Base-by-base conservation (phyloP, 2,888 invertebrate species). In the Pristionchus entomophagus region DNA sequence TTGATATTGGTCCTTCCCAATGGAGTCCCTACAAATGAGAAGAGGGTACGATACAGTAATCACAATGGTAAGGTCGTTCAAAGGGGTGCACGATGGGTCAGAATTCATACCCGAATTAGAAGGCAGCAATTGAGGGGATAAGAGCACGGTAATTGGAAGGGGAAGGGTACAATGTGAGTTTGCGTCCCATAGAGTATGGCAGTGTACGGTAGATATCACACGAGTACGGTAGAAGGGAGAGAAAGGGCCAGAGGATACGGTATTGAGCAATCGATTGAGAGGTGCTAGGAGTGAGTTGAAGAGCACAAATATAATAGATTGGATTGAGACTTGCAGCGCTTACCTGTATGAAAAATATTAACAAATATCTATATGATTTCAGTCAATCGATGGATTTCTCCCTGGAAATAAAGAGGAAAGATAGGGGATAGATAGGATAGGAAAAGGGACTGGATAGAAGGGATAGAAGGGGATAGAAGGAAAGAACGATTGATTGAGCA, bases 161-260 rank as follows among this genome's bases (percentile, higher is more conserved):
- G 69, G 38, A 1, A 38, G 41, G 45, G 73, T 22, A 73, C 14
- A 45, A 41, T 26, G 45, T 22, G n/a, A 26, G 41, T 38, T n/a
- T 4, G 41, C 32, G 62, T 45, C 73, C 73, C 73, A 73, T 73
- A 73, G 41, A n/a, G 45, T 41, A 73, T 45, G 73, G 45, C 73
- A 73, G 73, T 73, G 45, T 73, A 73, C 73, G 73, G 73, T 73
- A 73, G 26, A n/a, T 73, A 73, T 73, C 73, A 73, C 73, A 73
- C 73, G 73, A 41, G 73, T 73, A 73, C 73, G n/a, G 73, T 41
- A 41, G 73, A 65, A 19, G 10, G 65, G 22, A 62, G 41, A 38
- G 14, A 41, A 73, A 14, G 41, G 41, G 73, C 45, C 73, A 73
- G 65, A 65, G 45, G 73, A 19, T 73, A 73, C 73, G n/a, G 73